phyloP scores from a whole-genome alignment of 2,113 vertebrate species.

The Heterocephalus glaber region DNA sequence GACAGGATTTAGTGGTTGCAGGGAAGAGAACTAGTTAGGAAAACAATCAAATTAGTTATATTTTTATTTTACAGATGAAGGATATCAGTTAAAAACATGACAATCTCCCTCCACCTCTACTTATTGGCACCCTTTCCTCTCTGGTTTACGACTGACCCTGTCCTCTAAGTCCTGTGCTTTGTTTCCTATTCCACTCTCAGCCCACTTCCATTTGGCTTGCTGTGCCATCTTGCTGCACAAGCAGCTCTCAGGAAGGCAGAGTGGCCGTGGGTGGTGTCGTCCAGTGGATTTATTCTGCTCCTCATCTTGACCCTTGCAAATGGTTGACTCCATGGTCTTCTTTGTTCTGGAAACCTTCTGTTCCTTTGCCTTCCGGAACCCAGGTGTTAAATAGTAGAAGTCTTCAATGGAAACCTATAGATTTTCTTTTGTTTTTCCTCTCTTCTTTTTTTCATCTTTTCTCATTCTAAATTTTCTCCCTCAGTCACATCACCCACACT shows the following conservation, averaged over 20 bases:
- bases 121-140: not conserved
- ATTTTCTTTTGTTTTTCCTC: not conserved
- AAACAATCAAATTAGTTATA: not conserved
- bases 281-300: not conserved
- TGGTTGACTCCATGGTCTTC: not conserved
- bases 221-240: not conserved
- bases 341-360: not conserved
- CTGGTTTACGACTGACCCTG: not conserved
- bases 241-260: not conserved
- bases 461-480: not conserved
- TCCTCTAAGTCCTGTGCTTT: not conserved
- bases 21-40: not conserved
- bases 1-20: not conserved
- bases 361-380: not conserved
- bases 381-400: not conserved
- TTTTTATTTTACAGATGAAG: slow-evolving; percentile 40
- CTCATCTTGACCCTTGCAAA: not conserved
- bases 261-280: not conserved
- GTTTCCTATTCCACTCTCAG: not conserved
- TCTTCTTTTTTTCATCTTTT: not conserved
- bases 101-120: not conserved
- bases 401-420: not conserved
- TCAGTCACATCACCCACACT: not conserved
- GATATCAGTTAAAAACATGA: not conserved
- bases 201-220: not conserved